phyloP scores from a whole-genome alignment of 2,888 invertebrate species.

The Gandaritis pyraliata region DNA sequence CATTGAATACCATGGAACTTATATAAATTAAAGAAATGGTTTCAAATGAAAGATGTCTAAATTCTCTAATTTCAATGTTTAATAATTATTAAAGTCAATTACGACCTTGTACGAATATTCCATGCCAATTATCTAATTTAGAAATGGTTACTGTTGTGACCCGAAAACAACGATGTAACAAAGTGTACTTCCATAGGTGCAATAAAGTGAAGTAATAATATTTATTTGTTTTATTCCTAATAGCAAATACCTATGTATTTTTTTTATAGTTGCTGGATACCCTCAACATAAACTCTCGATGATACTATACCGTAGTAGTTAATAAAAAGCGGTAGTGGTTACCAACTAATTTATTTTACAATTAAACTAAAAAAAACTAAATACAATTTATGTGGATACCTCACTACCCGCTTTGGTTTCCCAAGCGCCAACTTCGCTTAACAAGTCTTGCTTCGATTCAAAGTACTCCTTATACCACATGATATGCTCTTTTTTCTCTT shows the following conservation, averaged over 20 bases:
- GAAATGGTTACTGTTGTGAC: conserved; percentile 49
- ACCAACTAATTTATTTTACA: conserved; percentile 40
- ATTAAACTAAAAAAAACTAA: conserved; percentile 8
- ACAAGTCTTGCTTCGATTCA: conserved; percentile 89
- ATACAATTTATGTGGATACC: conserved; percentile 45
- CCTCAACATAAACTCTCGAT: too few relatives aligned
- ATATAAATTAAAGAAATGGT: conserved; percentile 24
- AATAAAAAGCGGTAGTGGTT: conserved; percentile 40
- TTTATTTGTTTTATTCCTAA: conserved; percentile 48
- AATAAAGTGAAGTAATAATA: conserved; percentile 76
- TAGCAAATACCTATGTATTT: neutral
- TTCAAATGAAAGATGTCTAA: conserved; percentile 17
- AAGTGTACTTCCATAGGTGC: conserved; percentile 83
- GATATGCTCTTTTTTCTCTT: conserved; percentile 95
- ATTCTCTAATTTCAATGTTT: conserved; percentile 16
- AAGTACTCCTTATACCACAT: conserved; percentile 97
- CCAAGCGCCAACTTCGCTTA: conserved; percentile 87
- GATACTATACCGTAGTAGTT: neutral
- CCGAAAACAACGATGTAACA: conserved; percentile 70
- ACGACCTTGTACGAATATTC: conserved; percentile 29
- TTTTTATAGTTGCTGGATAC: too few relatives aligned
- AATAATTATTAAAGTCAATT: conserved; percentile 31
- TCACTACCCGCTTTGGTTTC: conserved; percentile 54
- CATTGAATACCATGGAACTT: neutral
- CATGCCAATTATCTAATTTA: conserved; percentile 51